Base-by-base conservation (phyloP, 2,113 vertebrate species). In the Baryphthengus martii region DNA sequence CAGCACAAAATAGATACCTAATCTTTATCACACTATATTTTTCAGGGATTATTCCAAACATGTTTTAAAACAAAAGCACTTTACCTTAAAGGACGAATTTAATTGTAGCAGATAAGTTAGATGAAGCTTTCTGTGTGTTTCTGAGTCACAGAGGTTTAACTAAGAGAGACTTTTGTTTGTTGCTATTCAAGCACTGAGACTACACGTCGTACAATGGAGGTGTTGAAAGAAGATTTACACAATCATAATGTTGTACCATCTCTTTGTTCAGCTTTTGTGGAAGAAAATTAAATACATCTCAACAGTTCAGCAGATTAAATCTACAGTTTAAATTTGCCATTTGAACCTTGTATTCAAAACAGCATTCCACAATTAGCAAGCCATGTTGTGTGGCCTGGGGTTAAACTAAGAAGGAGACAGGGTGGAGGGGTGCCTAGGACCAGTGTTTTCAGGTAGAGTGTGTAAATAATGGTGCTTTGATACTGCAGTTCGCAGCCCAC, bases 161-260 rank as follows among this genome's bases (percentile, higher is more conserved):
- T 26, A 93, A 94, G 68, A 94, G 45, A 83, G 47, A 67, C 84
- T 90, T 94, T 65, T 95, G 95, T 97, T 97, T 96, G 93, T 91
- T 84, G 77, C 39, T 84, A 47, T 90, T 96, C 85, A 87, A 21
- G 88, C 94, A 68, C 72, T 45, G 82, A 71, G 85, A 80, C 85
- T 77, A 88, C 75, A 79, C 62, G 97, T 93, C 88, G 91, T 96
- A 90, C 77, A 96, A 92, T 88, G 52, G 53, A 83, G 78, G 88
- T 96, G 94, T 79, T 95, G 96, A 97, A 93, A 96, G 96, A 95
- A 94, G 91, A 93, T 94, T 93, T 94, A 90, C 92, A 93, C 83
- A 95, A 81, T 95, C 93, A 96, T 95, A 96, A 95, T 78, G 80
- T 96, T 95, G 91, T 95, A 87, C 88, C 45, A 80, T 85, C 85